Evolutionary conservation across 2,888 invertebrate species (phyloP), one percentile per base, ranked within the genome.

Genomic region (Eristalis arbustorum): DNA sequence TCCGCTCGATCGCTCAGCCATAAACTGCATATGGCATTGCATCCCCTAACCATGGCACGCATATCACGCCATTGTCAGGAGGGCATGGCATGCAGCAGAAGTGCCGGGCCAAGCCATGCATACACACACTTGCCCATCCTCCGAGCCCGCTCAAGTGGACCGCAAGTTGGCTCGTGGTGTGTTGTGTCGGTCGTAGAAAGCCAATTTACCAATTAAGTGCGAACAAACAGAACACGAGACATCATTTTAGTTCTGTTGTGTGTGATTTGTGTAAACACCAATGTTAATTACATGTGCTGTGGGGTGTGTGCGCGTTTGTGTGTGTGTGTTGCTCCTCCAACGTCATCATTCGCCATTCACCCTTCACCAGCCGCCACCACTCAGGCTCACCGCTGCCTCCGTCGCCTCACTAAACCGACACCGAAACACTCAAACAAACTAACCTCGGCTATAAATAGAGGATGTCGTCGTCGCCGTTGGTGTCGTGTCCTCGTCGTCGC

Each of bases 151-250:
- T 79, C 83, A 67, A 83, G 78, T 79, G 64, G 83, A 87, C 87
- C 87, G 79, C 87, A 87, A 83, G 87, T 83, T 75, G 63, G 74
- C 72, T 59, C 83, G 83, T 87, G 87, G 87, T 82, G 59, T 87
- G 87, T 87, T 71, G 78, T 74, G 73, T 79, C 66, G 87, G 87
- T 87, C 42, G 49, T 87, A 87, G 83, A 87, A 87, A 83, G 87
- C 83, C 83, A 87, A 87, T 87, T 87, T 87, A 87, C 87, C 87
- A 87, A 87, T 87, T 87, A 87, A 87, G 83, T 83, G 87, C 87
- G 71, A 82, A 87, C 83, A 87, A 87, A 87, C 87, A 87, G 83
- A 76, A 83, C 81, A 82, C 64, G 85, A 85, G 82, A 85, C 85
- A 82, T 85, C 85, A 82, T 85, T 85, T 85, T 67, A 69, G 82